Conservation (phyloP, 2,797 vertebrate genomes). For the Pagetopsis macropterus region DNA sequence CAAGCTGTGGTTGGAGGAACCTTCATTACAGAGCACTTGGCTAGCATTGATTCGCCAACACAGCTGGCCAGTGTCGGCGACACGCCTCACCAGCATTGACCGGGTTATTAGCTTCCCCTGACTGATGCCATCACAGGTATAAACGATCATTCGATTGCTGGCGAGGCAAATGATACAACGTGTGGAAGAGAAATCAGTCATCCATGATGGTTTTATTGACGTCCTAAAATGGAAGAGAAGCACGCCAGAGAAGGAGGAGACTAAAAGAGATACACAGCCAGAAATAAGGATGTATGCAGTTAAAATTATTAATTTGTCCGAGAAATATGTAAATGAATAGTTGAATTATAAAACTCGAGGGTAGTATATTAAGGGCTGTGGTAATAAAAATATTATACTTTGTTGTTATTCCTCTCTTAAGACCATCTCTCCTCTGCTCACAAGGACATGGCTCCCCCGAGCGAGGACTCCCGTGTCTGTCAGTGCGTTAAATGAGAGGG, state of each 20-base stretch:
- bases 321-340: constrained; percentile 15
- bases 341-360: constrained; percentile 4
- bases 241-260: not conserved
- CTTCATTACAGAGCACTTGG: constrained; percentile 28
- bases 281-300: not conserved
- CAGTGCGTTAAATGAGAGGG: constrained; percentile 63
- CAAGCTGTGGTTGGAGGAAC: not conserved
- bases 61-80: constrained; percentile 29
- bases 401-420: constrained; percentile 39
- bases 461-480: constrained; percentile 45
- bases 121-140: constrained; percentile 47
- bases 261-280: not conserved
- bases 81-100: constrained; percentile 53
- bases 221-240: not conserved
- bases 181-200: constrained; percentile 20
- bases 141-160: constrained; percentile 52
- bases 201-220: constrained; percentile 30
- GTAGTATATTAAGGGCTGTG: constrained; percentile 23
- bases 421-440: constrained; percentile 34
- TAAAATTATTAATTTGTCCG: not conserved
- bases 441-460: constrained; percentile 59
- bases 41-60: constrained; percentile 36
- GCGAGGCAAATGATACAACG: constrained; percentile 35
- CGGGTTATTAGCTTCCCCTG: constrained; percentile 58
- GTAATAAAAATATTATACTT: constrained; percentile 32